Conservation (phyloP, 2,888 invertebrate genomes). For the Candidula unifasciata region DNA sequence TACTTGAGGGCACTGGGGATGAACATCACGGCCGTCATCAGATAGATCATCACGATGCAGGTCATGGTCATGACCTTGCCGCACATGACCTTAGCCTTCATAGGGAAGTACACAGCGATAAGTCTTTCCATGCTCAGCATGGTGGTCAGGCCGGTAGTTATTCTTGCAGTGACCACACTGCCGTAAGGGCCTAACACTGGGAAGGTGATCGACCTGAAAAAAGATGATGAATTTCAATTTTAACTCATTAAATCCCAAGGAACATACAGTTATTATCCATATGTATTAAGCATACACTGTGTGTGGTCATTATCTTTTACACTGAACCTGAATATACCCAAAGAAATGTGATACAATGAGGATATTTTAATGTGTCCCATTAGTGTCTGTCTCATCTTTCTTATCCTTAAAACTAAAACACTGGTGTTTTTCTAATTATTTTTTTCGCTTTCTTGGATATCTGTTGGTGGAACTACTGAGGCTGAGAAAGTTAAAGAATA, state of each 20-base stretch:
- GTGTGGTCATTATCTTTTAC: too few species aligned
- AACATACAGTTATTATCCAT: background rate
- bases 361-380: too few species aligned
- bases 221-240: too few species aligned
- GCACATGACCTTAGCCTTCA: constrained; percentile 67
- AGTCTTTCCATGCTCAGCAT: constrained; percentile 68
- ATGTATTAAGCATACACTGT: background rate
- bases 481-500: too few species aligned
- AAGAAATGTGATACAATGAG: too few species aligned
- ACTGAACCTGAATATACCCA: too few species aligned
- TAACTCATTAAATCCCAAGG: too few species aligned
- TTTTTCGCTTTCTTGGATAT: too few species aligned
- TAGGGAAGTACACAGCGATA: constrained; percentile 71
- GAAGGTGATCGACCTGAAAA: constrained; percentile 59
- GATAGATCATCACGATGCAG: constrained; percentile 62
- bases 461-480: too few species aligned
- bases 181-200: constrained; percentile 67
- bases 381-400: too few species aligned
- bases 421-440: too few species aligned
- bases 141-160: constrained; percentile 68
- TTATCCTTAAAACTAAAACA: too few species aligned
- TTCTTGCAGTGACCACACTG: constrained; percentile 68
- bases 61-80: constrained; percentile 61
- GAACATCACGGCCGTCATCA: constrained; percentile 64
- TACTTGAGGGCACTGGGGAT: constrained; percentile 69